Conservation (phyloP, 2,888 invertebrate genomes). For the Leptinotarsa peninsularis region DNA sequence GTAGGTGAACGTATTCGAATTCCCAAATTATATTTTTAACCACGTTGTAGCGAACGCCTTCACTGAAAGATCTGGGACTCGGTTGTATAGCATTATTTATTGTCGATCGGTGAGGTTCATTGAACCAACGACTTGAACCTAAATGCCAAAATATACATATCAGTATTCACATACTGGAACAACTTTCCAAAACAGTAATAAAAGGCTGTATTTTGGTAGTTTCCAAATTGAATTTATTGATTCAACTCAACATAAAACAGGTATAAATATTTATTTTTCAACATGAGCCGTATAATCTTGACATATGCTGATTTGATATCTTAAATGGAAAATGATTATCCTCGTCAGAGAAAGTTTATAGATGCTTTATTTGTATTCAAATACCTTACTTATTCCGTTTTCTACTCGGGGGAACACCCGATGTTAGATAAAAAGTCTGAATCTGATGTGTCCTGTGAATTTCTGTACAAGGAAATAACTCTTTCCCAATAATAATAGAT, state of each 20-base stretch:
- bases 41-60: constrained; percentile 35
- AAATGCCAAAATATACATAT: constrained; percentile 49
- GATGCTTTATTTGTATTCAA: no score
- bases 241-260: constrained; percentile 27
- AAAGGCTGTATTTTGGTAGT: constrained; percentile 45
- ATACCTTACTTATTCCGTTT: no score
- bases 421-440: no score
- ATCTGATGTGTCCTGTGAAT: no score
- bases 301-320: background rate
- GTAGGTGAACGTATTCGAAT: background rate
- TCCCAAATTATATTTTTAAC: constrained; percentile 10
- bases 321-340: background rate
- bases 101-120: constrained; percentile 40
- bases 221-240: constrained; percentile 41
- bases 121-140: constrained; percentile 42
- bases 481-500: no score
- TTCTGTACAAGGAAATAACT: no score
- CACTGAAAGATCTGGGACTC: constrained; percentile 34
- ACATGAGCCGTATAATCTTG: background rate
- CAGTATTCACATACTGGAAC: constrained; percentile 39
- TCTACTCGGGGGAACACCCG: no score
- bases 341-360: background rate
- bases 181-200: constrained; percentile 47
- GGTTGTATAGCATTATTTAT: constrained; percentile 41
- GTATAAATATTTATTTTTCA: constrained; percentile 29